Percentiles rank a stretch among this genome's conserved stretches.
These are phyloP conservation scores for Takifugu rubripes DNA, from an alignment of 2,797 vertebrate species.

Conservation along the genomic window DNA sequence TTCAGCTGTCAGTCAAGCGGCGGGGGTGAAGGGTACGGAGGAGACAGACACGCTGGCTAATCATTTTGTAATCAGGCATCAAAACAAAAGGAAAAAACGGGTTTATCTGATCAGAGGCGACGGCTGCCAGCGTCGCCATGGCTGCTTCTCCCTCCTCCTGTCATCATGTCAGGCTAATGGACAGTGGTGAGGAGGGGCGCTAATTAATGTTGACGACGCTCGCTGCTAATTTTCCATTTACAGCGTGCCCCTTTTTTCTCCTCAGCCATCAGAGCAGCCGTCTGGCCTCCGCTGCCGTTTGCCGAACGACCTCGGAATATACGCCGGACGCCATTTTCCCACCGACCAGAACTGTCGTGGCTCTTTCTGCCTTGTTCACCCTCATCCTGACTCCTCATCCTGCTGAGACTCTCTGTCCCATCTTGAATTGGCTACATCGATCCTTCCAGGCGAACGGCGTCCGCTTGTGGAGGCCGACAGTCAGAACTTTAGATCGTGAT, in stretches of 20 bases:
- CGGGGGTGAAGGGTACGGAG: slow-evolving; percentile 70
- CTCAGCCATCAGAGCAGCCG: slow-evolving; percentile 78
- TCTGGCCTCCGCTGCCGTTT: slow-evolving; percentile 68
- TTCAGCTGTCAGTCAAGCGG: slow-evolving; percentile 69
- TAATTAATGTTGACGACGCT: slow-evolving; percentile 96
- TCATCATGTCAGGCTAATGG: slow-evolving; percentile 92
- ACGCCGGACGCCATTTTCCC: background rate
- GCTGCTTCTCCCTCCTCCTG: slow-evolving; percentile 78
- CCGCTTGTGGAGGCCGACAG: too few relatives aligned
- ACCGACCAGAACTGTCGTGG: too few relatives aligned
- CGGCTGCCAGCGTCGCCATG: slow-evolving; percentile 88
- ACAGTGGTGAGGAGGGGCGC: slow-evolving; percentile 82
- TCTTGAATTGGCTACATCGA: too few relatives aligned
- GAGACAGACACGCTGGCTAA: slow-evolving; percentile 75
- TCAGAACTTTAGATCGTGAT: too few relatives aligned
- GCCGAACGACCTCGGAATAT: slow-evolving; percentile 44
- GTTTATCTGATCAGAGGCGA: slow-evolving; percentile 91
- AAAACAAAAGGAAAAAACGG: slow-evolving; percentile 80
- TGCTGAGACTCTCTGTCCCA: too few relatives aligned
- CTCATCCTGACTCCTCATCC: too few relatives aligned
- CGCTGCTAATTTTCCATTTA: slow-evolving; percentile 92
- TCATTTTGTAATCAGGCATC: slow-evolving; percentile 89
- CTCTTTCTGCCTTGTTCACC: too few relatives aligned
- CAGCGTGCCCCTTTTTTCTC: slow-evolving; percentile 79
- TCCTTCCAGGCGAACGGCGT: too few relatives aligned